phyloP scores from a whole-genome alignment of 2,113 vertebrate species.

The Caretta caretta region DNA sequence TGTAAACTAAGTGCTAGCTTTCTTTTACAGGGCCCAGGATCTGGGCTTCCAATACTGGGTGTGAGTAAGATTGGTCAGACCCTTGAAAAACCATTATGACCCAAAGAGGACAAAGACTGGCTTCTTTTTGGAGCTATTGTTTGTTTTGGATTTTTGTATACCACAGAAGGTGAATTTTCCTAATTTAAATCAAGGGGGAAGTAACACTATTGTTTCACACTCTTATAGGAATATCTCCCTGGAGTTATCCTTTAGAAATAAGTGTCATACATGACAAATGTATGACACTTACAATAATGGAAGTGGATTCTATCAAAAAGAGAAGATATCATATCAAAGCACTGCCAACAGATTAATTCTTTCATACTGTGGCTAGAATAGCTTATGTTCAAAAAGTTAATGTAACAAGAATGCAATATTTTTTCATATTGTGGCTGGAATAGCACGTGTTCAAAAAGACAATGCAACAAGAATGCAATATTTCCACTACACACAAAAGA shows the following conservation, averaged over 20 bases:
- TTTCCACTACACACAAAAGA: background rate
- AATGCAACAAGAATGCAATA: background rate
- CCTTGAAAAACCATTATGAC: background rate
- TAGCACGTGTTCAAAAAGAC: background rate
- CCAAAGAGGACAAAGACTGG: background rate
- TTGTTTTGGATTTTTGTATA: background rate
- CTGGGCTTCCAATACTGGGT: background rate
- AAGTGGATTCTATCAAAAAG: background rate
- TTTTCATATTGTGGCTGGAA: background rate
- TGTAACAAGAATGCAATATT: background rate
- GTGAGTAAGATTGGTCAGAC: background rate
- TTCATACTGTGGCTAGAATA: background rate
- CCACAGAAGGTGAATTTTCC: background rate
- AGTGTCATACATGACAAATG: rapidly evolving
- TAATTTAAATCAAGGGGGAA: background rate
- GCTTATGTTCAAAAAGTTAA: background rate
- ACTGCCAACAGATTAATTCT: background rate
- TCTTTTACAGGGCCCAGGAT: background rate
- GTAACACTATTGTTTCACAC: background rate
- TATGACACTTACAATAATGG: background rate
- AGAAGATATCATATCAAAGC: background rate
- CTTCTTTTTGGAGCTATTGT: rapidly evolving
- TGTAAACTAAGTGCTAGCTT: constrained; percentile 23
- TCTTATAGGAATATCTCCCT: background rate
- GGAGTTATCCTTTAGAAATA: background rate